Evolutionary conservation across 2,113 vertebrate species (phyloP), one percentile per base, ranked within the genome.

Genomic region (Corythoichthys intestinalis): DNA sequence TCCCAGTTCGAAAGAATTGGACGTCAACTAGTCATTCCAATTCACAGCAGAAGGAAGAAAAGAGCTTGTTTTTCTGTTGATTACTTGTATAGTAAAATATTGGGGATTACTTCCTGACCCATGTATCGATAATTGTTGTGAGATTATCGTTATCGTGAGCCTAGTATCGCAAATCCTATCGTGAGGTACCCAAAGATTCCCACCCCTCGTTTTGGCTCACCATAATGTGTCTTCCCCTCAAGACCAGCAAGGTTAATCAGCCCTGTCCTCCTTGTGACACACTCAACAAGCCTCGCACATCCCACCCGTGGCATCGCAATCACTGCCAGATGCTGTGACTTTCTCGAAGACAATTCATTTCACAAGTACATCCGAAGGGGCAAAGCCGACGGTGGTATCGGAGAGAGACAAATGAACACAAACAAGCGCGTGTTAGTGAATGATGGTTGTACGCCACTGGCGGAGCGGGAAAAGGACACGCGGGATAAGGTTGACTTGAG

Each of bases 301-400:
- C 56, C 69, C 28, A 85, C 85, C 86, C 70, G 56, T 80, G 79
- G 86, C 83, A 70, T 44, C 74, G 70, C 82, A 82, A 82, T 87
- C 83, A 76, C 87, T 86, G 86, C 85, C 87, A 90, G 82, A 86
- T 86, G 82, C 84, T 78, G 73, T 85, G 86, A 80, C 80, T 90
- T 84, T 85, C 77, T 79, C 73, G 68, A 66, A 80, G 74, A 88
- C 83, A 72, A 90, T 88, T 84, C 78, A 81, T 86, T 89, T 90
- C 82, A 84, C 82, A 86, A 90, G 83, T 88, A 84, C 79, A 81
- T 87, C 86, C 86, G 85, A 89, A 86, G 82, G 86, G 87, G 81
- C 71, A 50, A 77, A 82, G 81, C 83, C 75, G 52, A 78, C 74
- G 84, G 85, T 88, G 75, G 74, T 84, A 79, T 75, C 73, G 77